Evolutionary conservation across 2,797 vertebrate genomes (phyloP), one percentile per base, ranked within the genome.

Genomic region (Octomys mimax): DNA sequence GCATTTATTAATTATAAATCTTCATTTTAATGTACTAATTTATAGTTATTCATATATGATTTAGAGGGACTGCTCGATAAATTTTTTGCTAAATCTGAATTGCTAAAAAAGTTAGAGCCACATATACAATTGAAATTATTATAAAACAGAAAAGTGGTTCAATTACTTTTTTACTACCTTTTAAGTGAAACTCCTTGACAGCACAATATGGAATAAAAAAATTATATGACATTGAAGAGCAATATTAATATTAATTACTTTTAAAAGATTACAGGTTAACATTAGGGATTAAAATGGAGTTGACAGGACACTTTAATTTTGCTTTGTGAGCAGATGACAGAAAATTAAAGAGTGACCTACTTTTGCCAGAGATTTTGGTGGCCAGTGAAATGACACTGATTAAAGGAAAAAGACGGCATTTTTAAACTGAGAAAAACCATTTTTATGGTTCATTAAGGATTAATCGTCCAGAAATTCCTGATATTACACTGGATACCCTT

Each of bases 361-460:
- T 79, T 97, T 96, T 97, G 84, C 89, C 96, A 96, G 91, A 84
- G 66, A 78, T 96, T 94, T 98, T 96, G 89, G 87, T 85, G 95
- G 66, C 77, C 96, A 95, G 42, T 87, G 94, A 98, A 98, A 98
- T 97, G 73, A 91, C 95, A 96, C 75, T 97, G 96, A 91, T 77
- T 95, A 96, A 98, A 97, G 85, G 84, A 96, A 98, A 96, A 98
- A 96, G 93, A 97, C 0, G 0, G 92, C 66, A 95, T 98, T 96
- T 77, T 97, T 98, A 98, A 98, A 89, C 92, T 94, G 92, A 97
- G 95, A 97, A 97, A 98, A 98, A 61, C 54, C 91, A 97, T 98
- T 98, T 98, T 97, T 98, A 97, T 97, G 98, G 96, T 97, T 97
- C 97, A 97, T 98, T 98, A 98, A 98, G 96, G 88, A 98, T 97